These are phyloP conservation scores for Synergus itoensis DNA, from an alignment of 2,888 invertebrate species.

Conservation along the genomic window DNA sequence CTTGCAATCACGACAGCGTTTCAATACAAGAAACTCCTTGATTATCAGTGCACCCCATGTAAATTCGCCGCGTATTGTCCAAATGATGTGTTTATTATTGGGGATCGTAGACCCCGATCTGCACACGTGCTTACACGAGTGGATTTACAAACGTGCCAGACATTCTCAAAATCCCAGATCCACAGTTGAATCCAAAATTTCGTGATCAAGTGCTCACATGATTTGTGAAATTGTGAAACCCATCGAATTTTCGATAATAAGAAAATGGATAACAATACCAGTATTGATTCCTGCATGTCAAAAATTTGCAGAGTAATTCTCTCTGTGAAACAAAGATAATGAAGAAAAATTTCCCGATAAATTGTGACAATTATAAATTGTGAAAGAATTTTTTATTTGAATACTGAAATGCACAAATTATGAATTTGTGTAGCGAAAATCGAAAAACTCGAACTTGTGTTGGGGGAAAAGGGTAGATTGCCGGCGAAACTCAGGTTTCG, in stretches of 20 bases:
- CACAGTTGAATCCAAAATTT: not conserved
- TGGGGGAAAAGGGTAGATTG: not conserved
- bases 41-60: not conserved
- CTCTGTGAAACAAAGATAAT: not conserved
- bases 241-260: no score
- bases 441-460: constrained; percentile 23
- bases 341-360: not conserved
- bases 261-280: no score
- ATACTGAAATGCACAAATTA: not conserved
- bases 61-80: not conserved
- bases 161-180: not conserved
- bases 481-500: constrained; percentile 24
- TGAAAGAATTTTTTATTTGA: not conserved
- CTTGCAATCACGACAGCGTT: no score
- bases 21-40: no score
- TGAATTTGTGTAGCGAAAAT: not conserved
- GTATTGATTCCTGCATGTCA: no score
- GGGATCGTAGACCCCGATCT: not conserved
- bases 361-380: not conserved
- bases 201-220: not conserved
- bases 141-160: not conserved
- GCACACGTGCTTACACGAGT: constrained; percentile 7
- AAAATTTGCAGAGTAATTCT: not conserved
- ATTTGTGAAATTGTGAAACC: not conserved
- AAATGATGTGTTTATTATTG: not conserved